These are phyloP conservation scores for Anguilla obscura DNA, from an alignment of 2,797 vertebrate genomes.

Conservation along the genomic window DNA sequence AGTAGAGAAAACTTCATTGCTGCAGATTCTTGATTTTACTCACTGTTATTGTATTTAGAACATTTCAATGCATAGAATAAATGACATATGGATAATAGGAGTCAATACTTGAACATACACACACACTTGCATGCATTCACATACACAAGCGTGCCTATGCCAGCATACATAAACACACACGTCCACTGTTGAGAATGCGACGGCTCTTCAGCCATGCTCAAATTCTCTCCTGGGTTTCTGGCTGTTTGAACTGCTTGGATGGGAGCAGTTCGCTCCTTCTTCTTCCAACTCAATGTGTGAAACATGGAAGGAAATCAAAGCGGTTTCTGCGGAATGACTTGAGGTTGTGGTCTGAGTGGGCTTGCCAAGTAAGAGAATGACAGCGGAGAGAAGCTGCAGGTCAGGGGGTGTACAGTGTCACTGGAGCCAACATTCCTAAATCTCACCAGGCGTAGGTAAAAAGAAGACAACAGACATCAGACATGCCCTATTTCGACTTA, in stretches of 20 bases:
- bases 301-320: slow-evolving; percentile 73
- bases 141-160: background rate
- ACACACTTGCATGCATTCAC: slow-evolving; percentile 8
- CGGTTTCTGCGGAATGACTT: slow-evolving; percentile 58
- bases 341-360: slow-evolving; percentile 51
- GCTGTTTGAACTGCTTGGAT: slow-evolving; percentile 62
- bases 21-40: slow-evolving; percentile 60
- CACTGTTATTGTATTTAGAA: slow-evolving; percentile 65
- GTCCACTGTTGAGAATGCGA: background rate
- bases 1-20: slow-evolving; percentile 36
- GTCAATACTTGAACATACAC: slow-evolving; percentile 15
- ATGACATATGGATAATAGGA: slow-evolving; percentile 48
- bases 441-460: slow-evolving; percentile 12
- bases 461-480: background rate
- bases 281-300: slow-evolving; percentile 58
- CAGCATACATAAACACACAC: slow-evolving; percentile 12
- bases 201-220: background rate
- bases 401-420: background rate
- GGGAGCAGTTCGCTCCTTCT: slow-evolving; percentile 42
- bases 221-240: slow-evolving; percentile 25
- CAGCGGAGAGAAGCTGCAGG: slow-evolving; percentile 49
- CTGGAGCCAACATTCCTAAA: background rate
- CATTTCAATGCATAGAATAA: slow-evolving; percentile 64
- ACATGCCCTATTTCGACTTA: background rate
- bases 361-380: slow-evolving; percentile 51